A percentile compares a stretch with the other conserved stretches of the same genome.
Conservation (phyloP, 2,888 invertebrate species). For the Stomorhina lunata region DNA sequence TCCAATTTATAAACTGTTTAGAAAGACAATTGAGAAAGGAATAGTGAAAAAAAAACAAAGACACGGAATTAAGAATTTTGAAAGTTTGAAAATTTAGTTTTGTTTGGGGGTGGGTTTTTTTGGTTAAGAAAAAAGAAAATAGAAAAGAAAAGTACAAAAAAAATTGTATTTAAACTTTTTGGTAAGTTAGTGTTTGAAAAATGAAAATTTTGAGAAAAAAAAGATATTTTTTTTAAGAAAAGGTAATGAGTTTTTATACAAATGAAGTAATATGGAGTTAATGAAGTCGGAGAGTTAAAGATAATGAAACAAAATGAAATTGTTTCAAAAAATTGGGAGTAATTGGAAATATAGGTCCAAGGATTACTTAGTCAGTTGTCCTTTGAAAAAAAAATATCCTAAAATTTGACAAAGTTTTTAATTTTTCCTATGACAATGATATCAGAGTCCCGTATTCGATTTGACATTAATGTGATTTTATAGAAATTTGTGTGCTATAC, state of each 20-base stretch:
- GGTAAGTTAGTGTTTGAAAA: constrained; percentile 41
- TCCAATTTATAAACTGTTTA: constrained; percentile 65
- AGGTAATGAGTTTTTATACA: constrained; percentile 45
- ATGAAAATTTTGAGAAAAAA: background rate
- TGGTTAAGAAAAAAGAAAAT: constrained; percentile 25
- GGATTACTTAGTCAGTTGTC: too few species aligned
- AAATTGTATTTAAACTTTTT: constrained; percentile 19
- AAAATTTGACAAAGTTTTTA: too few species aligned
- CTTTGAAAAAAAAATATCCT: too few species aligned
- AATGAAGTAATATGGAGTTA: constrained; percentile 34
- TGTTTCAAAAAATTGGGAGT: too few species aligned
- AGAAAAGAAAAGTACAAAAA: constrained; percentile 13
- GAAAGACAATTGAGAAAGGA: constrained; percentile 61
- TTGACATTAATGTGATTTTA: too few species aligned
- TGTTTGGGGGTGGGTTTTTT: constrained; percentile 20
- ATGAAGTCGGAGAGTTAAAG: constrained; percentile 10
- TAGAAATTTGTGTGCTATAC: too few species aligned
- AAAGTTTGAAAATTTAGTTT: constrained; percentile 15
- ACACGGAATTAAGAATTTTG: constrained; percentile 50
- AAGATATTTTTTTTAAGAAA: background rate
- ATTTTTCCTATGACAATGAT: too few species aligned
- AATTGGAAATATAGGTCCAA: too few species aligned
- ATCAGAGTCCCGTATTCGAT: too few species aligned
- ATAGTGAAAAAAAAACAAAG: constrained; percentile 51
- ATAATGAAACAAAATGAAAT: too few species aligned